Base-by-base conservation (phyloP, 2,113 vertebrate genomes). In the Brachyhypopomus occidentalis region DNA sequence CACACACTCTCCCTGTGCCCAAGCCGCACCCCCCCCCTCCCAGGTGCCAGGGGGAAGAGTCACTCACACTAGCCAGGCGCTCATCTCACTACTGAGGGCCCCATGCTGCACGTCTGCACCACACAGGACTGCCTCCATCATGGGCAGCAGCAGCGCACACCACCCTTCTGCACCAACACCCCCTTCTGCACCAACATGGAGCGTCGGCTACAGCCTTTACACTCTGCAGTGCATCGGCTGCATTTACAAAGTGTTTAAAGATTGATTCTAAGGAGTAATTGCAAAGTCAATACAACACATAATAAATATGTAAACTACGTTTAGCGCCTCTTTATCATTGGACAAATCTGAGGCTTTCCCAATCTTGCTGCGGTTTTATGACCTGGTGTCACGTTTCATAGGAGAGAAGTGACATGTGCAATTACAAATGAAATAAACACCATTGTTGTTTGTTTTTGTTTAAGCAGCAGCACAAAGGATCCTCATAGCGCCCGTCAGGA, bases 401-500 rank as follows among this genome's bases (percentile, higher is more conserved):
- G 77, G 17, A n/a, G 60, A 85, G 86, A 81, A 87, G 90, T 82
- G 27, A 14, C 59, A 66, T 58, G 64, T 4, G 45, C 27, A 48
- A 48, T 9, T 9, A 48, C 69, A 70, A 80, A 80, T 62, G 75
- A 64, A 84, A 77, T 75, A 36, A 80, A 81, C 16, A 8, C 87
- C 81, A 84, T 83, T 87, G 87, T 87, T 89, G 27, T 52, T 34
- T 75, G 86, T 52, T 52, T 52, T 52, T 52, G 9, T 12, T 52
- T 14, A 14, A 83, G 86, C 64, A 0, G 38, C 72, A 52, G 25
- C 25, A 67, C 52, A 67, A 2, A 0, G 1, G 8, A 25, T 55
- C 4, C 7, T 55, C 20, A 36, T 23, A 56, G 25, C 38, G 20
- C n/a, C 14, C 23, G 58, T 20, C 0, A 36, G 4, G 7, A 67